These are phyloP conservation scores for Eugnorisma glareosa DNA, from an alignment of 2,888 invertebrate genomes.

Conservation along the genomic window DNA sequence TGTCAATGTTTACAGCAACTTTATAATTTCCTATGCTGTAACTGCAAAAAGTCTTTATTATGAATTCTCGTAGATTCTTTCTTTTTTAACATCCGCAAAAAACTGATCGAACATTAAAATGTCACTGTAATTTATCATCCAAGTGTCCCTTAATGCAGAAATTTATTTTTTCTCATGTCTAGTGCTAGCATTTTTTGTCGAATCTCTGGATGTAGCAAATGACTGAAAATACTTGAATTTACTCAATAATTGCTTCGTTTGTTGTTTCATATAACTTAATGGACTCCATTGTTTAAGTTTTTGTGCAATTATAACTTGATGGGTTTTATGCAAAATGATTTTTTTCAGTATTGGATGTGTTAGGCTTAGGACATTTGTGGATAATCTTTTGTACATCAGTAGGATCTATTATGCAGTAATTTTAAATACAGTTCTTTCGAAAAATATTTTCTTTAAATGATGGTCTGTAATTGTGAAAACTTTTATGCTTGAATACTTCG, in stretches of 20 bases:
- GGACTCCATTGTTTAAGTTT: conserved; percentile 74
- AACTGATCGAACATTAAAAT: conserved; percentile 62
- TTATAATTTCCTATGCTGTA: conserved; percentile 38
- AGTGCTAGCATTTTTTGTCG: conserved; percentile 66
- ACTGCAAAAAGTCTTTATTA: conserved; percentile 31
- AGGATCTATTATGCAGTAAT: conserved; percentile 24
- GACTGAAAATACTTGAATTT: conserved; percentile 76
- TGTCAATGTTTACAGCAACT: conserved; percentile 26
- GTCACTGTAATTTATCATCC: conserved; percentile 70
- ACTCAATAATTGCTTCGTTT: conserved; percentile 75
- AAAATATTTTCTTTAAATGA: conserved; percentile 4
- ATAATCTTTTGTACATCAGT: conserved; percentile 29
- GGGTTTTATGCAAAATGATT: conserved; percentile 72
- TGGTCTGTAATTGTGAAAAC: conserved; percentile 11
- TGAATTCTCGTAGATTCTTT: conserved; percentile 25
- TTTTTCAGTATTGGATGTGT: conserved; percentile 58
- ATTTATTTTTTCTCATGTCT: conserved; percentile 67
- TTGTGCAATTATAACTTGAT: conserved; percentile 75
- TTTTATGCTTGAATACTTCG: neutral
- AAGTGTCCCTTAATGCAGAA: conserved; percentile 62
- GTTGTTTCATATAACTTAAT: conserved; percentile 71
- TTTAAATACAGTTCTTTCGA: conserved; percentile 17
- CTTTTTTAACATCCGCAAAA: conserved; percentile 40
- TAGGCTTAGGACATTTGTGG: conserved; percentile 42
- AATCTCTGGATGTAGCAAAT: conserved; percentile 70